Base-by-base conservation (phyloP, 2,113 vertebrate genomes). In the Phylloscopus whistleri region DNA sequence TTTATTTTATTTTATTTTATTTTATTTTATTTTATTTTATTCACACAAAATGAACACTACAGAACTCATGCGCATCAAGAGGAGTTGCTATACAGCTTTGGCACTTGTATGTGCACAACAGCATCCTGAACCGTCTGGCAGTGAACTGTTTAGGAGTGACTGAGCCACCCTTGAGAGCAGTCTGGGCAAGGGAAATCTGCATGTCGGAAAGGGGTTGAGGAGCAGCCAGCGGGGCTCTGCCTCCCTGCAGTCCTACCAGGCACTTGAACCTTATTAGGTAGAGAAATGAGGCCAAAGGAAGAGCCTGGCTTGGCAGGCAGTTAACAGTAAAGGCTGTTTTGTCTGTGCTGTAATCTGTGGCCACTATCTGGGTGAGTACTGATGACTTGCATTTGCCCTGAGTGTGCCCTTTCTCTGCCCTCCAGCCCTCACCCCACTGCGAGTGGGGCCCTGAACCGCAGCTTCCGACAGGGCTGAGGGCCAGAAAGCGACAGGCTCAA, bases 391-490 rank as follows among this genome's bases (percentile, higher is more conserved):
- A 3, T 28, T 51, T 41, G 35, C 48, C 51, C 55, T 0, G 1
- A 22, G 18, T 2, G 0, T 51, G 59, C 49, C 67, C n/a, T 46
- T 76, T 51, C 60, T 74, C 23, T 87, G 66, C 58, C 37, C 58
- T 85, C 10, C 80, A 76, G 80, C 56, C 51, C n/a, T 67, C 44
- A 51, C 7, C 35, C 58, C 27, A 4, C 33, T 1, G 3, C 18
- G 10, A 35, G 9, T 0, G 2, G 11, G 31, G 43, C 51, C 51
- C 69, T 67, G 78, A 66, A 26, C 51, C 2, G 0, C 8, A 0
- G 35, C 58, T 46, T 64, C 31, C 1, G 2, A 33, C 66, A 13
- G 2, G 3, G 28, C 63, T 13, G 27, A 62, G 51, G 24, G 28
- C 52, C 41, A 20, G 48, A 68, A 35, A 33, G 28, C 41, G 48